These are phyloP conservation scores for Varecia variegata DNA, from an alignment of 2,797 vertebrate genomes.

Conservation along the genomic window DNA sequence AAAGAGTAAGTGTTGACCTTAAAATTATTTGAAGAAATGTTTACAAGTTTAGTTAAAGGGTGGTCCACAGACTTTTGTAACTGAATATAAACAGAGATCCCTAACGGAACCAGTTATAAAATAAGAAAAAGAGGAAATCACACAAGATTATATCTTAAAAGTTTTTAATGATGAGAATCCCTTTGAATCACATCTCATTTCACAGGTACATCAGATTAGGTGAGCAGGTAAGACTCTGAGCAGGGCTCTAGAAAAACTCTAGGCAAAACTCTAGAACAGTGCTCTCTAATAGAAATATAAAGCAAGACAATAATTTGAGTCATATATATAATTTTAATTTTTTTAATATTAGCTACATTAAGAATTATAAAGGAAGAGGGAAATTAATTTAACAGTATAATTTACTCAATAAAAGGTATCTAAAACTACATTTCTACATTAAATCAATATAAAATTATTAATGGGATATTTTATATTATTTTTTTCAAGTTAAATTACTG, in stretches of 20 bases:
- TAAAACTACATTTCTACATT: not conserved
- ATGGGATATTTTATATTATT: not conserved
- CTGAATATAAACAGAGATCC: not conserved
- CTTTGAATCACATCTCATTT: not conserved
- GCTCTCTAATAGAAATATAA: not conserved
- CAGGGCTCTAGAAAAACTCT: not conserved
- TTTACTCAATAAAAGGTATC: not conserved
- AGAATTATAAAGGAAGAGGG: not conserved
- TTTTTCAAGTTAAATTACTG: not conserved
- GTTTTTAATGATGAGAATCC: not conserved
- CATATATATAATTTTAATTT: not conserved
- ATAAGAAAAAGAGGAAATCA: not conserved
- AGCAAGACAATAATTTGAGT: not conserved
- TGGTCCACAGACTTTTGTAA: not conserved
- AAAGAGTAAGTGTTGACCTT: not conserved
- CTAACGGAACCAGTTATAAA: not conserved
- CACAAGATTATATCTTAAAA: not conserved
- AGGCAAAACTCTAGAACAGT: not conserved
- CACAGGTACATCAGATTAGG: not conserved
- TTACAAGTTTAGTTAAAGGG: not conserved
- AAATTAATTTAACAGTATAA: not conserved
- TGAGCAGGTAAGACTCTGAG: not conserved
- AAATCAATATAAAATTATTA: not conserved
- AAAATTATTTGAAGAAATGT: not conserved
- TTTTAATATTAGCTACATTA: not conserved